Evolutionary conservation across 2,113 vertebrate species (phyloP).

Genomic region (Rhea americana): DNA sequence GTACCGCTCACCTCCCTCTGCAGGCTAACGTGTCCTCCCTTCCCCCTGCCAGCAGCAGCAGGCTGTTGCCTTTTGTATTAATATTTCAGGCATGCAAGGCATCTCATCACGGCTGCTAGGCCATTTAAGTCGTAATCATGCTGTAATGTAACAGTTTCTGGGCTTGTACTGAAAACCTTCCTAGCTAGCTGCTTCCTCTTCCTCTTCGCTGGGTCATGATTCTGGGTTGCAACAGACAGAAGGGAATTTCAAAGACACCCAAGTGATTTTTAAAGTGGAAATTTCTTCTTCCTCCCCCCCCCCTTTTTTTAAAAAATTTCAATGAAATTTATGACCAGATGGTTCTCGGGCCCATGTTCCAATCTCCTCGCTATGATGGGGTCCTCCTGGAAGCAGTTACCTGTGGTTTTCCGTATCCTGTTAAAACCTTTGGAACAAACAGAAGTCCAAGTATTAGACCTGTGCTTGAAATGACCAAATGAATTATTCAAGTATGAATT

Average conservation of each 20-base stretch:
- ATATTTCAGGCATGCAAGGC: not conserved
- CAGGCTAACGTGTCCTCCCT: not conserved
- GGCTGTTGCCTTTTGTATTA: not conserved
- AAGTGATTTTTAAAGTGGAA: not conserved
- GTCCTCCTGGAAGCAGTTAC: not conserved
- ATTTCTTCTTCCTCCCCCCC: not conserved
- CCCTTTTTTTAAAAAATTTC: not conserved
- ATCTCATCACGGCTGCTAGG: not conserved
- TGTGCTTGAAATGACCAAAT: too few species aligned
- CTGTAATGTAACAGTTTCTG: slow-evolving; percentile 14
- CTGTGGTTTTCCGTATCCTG: not conserved
- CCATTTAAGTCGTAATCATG: slow-evolving; percentile 8
- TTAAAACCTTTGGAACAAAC: not conserved
- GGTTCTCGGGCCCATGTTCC: not conserved
- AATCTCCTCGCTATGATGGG: fast-evolving
- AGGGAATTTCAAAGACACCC: not conserved
- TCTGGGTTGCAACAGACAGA: not conserved
- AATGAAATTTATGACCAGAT: not conserved
- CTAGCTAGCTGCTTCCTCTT: not conserved
- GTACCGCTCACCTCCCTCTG: not conserved
- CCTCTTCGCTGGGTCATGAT: not conserved
- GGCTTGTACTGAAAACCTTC: not conserved
- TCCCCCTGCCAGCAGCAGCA: not conserved
- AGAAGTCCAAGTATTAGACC: not conserved
- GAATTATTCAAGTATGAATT: too few species aligned